Conservation (phyloP, 2,888 invertebrate genomes). For the Atrina japonica region DNA sequence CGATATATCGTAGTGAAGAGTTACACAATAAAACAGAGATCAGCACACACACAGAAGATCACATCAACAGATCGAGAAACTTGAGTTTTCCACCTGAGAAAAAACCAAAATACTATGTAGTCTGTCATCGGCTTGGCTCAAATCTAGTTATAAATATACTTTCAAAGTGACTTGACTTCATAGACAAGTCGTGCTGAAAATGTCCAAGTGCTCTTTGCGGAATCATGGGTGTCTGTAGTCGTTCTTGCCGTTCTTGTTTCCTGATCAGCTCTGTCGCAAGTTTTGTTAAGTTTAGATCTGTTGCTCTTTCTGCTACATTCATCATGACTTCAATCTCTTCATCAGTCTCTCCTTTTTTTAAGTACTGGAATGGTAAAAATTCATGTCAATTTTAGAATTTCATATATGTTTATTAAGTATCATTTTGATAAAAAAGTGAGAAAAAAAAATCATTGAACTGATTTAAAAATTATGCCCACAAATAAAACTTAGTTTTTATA, state of each 20-base stretch:
- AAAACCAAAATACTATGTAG: too few relatives aligned
- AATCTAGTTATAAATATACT: constrained; percentile 14
- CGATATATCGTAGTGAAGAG: too few relatives aligned
- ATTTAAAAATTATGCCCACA: too few relatives aligned
- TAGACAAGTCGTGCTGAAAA: constrained; percentile 9
- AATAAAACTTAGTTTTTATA: too few relatives aligned
- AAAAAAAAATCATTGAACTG: too few relatives aligned
- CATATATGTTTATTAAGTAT: background rate
- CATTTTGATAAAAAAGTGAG: background rate
- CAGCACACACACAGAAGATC: too few relatives aligned
- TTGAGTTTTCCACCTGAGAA: too few relatives aligned
- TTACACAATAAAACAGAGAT: too few relatives aligned
- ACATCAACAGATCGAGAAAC: too few relatives aligned
- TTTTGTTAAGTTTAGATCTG: constrained; percentile 47
- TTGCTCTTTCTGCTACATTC: constrained; percentile 52
- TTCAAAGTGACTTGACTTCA: constrained; percentile 14
- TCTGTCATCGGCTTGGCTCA: too few relatives aligned
- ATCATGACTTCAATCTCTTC: constrained; percentile 34
- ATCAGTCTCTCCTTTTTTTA: constrained; percentile 36
- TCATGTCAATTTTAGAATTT: too few relatives aligned
- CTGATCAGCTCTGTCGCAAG: constrained; percentile 26
- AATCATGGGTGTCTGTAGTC: background rate
- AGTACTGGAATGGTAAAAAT: constrained; percentile 59
- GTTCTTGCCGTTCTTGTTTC: constrained; percentile 5
- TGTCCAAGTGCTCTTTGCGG: constrained; percentile 6